phyloP scores from a whole-genome alignment of 2,888 invertebrate species.

The Pammene fasciana region DNA sequence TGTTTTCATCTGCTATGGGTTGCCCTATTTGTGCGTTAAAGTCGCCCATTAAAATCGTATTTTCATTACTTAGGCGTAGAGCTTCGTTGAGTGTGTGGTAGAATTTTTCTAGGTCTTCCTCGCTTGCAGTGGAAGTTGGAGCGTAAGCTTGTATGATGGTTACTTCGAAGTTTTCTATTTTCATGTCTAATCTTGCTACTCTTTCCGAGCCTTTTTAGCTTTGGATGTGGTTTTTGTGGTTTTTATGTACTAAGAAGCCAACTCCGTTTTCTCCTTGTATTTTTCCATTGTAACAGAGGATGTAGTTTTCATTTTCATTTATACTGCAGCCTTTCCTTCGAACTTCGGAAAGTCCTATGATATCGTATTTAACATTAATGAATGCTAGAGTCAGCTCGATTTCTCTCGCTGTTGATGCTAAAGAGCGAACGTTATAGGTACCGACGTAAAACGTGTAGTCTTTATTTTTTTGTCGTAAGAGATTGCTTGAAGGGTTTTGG shows the following conservation, averaged over 20 bases:
- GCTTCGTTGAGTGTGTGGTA: neutral
- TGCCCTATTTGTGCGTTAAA: neutral
- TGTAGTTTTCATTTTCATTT: neutral
- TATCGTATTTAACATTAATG: neutral
- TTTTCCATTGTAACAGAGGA: neutral
- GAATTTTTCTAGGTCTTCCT: conserved; percentile 1
- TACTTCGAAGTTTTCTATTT: neutral
- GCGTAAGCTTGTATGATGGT: neutral
- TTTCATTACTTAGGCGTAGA: neutral
- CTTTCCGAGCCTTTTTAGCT: neutral
- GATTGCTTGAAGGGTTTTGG: neutral
- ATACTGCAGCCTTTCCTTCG: neutral
- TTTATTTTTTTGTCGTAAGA: neutral
- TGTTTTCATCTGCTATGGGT: conserved; percentile 2
- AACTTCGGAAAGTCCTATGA: neutral
- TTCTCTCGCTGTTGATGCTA: neutral
- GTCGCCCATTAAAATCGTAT: neutral
- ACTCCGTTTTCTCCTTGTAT: neutral
- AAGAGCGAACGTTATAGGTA: neutral
- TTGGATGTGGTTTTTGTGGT: neutral
- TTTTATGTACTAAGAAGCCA: neutral
- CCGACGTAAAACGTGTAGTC: conserved; percentile 1
- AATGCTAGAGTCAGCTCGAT: neutral
- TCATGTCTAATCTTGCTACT: neutral
- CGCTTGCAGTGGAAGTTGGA: neutral